Evolutionary conservation across 2,113 vertebrate species (phyloP).

Genomic region (Mormyrus iriodes): DNA sequence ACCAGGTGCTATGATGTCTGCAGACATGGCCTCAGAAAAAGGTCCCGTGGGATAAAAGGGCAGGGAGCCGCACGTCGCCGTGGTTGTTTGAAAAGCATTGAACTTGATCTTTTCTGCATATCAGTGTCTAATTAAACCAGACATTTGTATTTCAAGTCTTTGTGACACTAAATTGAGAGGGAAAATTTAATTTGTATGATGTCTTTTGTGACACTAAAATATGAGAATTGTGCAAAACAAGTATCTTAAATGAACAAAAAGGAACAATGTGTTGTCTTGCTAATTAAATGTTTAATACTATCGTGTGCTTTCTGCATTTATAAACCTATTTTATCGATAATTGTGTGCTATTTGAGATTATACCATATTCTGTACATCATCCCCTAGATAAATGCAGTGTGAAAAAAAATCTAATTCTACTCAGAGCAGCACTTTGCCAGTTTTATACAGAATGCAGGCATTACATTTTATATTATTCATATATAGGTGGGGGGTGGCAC

Average conservation of each 20-base stretch:
- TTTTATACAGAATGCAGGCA: not conserved
- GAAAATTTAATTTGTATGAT: not conserved
- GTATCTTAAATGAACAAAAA: not conserved
- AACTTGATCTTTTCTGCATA: constrained; percentile 23
- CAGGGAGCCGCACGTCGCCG: not conserved
- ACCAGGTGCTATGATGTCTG: not conserved
- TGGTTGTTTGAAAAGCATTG: not conserved
- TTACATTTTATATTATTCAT: not conserved
- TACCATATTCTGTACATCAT: too few relatives aligned
- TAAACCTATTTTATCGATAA: not conserved
- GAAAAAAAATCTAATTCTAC: not conserved
- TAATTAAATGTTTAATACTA: constrained; percentile 39
- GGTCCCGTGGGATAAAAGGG: not conserved
- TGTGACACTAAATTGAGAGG: constrained; percentile 25
- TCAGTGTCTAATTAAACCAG: constrained; percentile 32
- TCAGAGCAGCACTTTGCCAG: not conserved
- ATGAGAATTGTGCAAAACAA: constrained; percentile 27
- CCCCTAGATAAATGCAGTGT: not conserved
- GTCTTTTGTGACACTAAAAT: constrained; percentile 21
- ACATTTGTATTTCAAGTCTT: constrained; percentile 36
- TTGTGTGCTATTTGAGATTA: not conserved
- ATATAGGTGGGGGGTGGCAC: not conserved
- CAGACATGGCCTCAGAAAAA: not conserved
- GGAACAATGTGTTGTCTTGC: constrained; percentile 26
- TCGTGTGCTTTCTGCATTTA: not conserved